Base-by-base conservation (phyloP, 2,797 vertebrate species). In the Vireo griseus region DNA sequence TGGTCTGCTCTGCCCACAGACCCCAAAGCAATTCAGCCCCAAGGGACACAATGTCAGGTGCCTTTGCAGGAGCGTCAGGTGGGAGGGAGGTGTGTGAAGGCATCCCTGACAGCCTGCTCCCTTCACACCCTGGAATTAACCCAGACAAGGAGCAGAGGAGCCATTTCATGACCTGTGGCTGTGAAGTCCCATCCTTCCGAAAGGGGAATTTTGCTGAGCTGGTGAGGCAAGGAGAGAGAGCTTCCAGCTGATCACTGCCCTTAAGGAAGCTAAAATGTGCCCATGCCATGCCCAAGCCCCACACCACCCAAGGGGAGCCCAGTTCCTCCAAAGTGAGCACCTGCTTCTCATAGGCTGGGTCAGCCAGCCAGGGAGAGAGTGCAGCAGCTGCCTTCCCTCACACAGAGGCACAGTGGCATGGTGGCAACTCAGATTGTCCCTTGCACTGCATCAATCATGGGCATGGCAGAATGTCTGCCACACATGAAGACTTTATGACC, bases 1-100 rank as follows among this genome's bases (percentile, higher is more conserved):
- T 15, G 42, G 25, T 82, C 19, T 3, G 2, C 45, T 35, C 51
- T 87, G 74, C n/a, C 22, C 62, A 55, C 19, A 61, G 50, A 59
- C 31, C 29, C n/a, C 37, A 29, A 7, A 68, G 39, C 45, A 68
- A 1, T 57, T 55, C 17, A 25, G 8, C 29, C 26, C 35, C 1
- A 0, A n/a, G 58, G 29, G 15, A 48, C 59, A 24, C 0, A 0
- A 14, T 29, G 42, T 13, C 39, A 37, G 37, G 10, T 71, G 72
- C 6, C 39, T n/a, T 40, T 1, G 2, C 65, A 33, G 35, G 52
- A 81, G 47, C 5, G 1, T 2, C 25, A 5, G 25, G 54, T 48
- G n/a, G n/a, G n/a, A 3, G 51, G 39, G 52, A 62, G 63, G 18
- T 4, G 3, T 48, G 55, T 2, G 3, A 20, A 22, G 26, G 39